A percentile compares a stretch with the other conserved stretches of the same genome.
These are phyloP conservation scores for Temnothorax rugatulus DNA, from an alignment of 2,888 invertebrate genomes.

Conservation along the genomic window DNA sequence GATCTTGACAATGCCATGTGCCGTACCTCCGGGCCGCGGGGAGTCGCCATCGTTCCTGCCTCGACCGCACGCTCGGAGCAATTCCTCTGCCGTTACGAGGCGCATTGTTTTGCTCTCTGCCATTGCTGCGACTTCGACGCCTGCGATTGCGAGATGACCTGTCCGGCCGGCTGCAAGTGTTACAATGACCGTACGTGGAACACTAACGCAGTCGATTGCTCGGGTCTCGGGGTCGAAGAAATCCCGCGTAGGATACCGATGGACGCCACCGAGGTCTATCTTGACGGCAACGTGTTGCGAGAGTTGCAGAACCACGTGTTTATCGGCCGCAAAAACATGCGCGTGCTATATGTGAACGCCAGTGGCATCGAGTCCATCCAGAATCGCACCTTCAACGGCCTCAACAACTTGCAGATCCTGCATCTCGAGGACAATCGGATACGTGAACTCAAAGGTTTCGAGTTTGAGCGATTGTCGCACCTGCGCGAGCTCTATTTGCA, in stretches of 20 bases:
- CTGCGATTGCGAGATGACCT: constrained; percentile 99
- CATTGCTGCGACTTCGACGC: constrained; percentile 98
- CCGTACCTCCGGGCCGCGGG: constrained; percentile 94
- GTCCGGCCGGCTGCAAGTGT: constrained; percentile 97
- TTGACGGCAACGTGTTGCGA: constrained; percentile 96
- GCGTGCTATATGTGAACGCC: constrained; percentile 94
- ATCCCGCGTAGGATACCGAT: constrained; percentile 96
- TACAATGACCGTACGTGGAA: constrained; percentile 98
- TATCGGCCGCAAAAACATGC: constrained; percentile 96
- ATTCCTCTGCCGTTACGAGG: constrained; percentile 96
- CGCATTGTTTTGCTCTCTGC: constrained; percentile 97
- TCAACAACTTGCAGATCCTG: constrained; percentile 92
- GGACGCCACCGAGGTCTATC: constrained; percentile 97
- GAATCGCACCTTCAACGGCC: constrained; percentile 96
- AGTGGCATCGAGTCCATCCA: constrained; percentile 94
- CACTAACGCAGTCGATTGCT: constrained; percentile 97
- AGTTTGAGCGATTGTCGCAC: constrained; percentile 93
- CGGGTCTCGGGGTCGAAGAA: constrained; percentile 91
- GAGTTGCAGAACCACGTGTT: constrained; percentile 95
- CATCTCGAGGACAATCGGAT: constrained; percentile 96
- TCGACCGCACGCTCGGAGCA: constrained; percentile 93
- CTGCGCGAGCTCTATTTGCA: constrained; percentile 94
- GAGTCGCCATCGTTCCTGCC: constrained; percentile 92
- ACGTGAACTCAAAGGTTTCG: constrained; percentile 92
- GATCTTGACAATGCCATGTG: constrained; percentile 96